Evolutionary conservation across 2,888 invertebrate genomes (phyloP), one percentile per base, ranked within the genome.

Genomic region (Acanthosepion esculentum): DNA sequence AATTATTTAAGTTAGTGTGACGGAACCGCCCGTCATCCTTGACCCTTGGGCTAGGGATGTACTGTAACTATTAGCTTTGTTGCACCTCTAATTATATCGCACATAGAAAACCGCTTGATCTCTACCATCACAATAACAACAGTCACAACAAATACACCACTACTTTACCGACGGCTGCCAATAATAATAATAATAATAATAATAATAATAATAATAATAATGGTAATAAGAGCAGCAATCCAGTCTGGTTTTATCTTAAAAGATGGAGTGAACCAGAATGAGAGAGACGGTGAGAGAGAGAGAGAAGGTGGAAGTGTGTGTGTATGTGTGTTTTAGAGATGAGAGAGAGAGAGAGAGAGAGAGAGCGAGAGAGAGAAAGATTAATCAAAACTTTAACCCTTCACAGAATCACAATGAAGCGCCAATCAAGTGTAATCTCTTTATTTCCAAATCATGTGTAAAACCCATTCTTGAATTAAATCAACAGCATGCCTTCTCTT

Each of bases 61-160:
- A 78, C 78, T 78, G n/a, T 15, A 78, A 78, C 78, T 78, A n/a
- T 78, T n/a, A 78, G n/a, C 78, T 78, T 78, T 78, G 78, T 78
- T 78, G 33, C 78, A n/a, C 78, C n/a, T 78, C n/a, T 78, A 78
- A 78, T 78, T 78, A 78, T 78, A n/a, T 78, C 3, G n/a, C 78
- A 78, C 78, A 33, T 78, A n/a, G 78, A 78, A 78, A 15, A 78
- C n/a, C 33, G 78, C 78, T 78, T 78, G 78, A n/a, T 78, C 78
- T 78, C 78, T n/a, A 4, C n/a, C 78, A n/a, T n/a, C 78, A 78
- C 78, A 78, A 78, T 78, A 78, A 78, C 12, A 78, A 29, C 29
- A 78, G 29, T 78, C 29, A 78, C 10, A 78, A n/a, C 78, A 78
- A n/a, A n/a, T 33, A 78, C 78, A n/a, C 3, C 78, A 78, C 78